Base-by-base conservation (phyloP, 2,888 invertebrate genomes). In the Esperia sulphurella region DNA sequence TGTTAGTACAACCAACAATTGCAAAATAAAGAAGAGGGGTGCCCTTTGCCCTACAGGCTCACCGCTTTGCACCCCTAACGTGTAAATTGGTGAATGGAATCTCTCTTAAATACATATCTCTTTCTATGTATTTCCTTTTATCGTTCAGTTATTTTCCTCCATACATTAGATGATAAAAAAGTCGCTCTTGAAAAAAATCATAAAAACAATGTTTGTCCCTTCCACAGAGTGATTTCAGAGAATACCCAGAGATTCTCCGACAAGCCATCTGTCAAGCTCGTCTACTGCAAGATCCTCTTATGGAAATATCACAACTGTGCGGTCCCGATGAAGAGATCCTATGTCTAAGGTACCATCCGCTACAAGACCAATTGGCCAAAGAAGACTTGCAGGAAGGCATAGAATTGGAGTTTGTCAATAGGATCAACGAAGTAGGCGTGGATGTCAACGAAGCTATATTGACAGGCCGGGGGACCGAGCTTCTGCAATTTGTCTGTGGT, bases 381-480 rank as follows among this genome's bases (percentile, higher is more conserved):
- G 98, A 98, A 49, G 96, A 96, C 45, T 85, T 99, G 41, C 79
- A 97, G 2, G 96, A 96, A 65, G 95, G 95, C 35, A 90, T 99
- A 5, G 94, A 95, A 55, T 83, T 97, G 47, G 98, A 99, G 88
- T 96, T 96, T 68, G 96, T 99, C 1, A 98, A 98, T 75, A 92
- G 97, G 46, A 96, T 98, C 0, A 99, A 99, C 75, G 99, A 99
- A 91, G 98, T 99, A 0, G 99, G 99, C 7, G 97, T 99, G 0
- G 99, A 99, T 70, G 94, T 99, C 8, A 99, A 99, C 75, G 92
- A 96, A 66, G 96, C 98, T 0, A 95, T 99, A 0, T 93, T 96
- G 53, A 96, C 96, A 51, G 93, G 96, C 0, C 95, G 98, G 63
- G 96, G 97, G 0, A 92, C 95, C 0, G 95, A 96, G 71, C 79